Percentiles rank a stretch among this genome's conserved stretches.
Evolutionary conservation across 2,888 invertebrate species (phyloP).

Genomic region (Gastracanthus pulcherrimus): DNA sequence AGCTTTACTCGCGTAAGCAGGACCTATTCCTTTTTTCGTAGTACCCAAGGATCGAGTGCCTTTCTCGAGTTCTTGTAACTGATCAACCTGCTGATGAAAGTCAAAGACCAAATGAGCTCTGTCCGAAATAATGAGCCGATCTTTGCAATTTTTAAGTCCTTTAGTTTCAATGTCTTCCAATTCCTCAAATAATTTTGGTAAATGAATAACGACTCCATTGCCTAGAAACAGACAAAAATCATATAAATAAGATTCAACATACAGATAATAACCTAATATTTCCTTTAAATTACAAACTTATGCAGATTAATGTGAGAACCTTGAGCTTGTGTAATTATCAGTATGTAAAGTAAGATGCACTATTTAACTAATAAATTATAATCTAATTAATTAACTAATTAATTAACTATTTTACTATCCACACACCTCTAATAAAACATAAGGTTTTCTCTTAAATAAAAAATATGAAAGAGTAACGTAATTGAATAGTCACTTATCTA

Average conservation of each 20-base stretch:
- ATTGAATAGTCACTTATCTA: too few relatives aligned
- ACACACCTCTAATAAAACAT: too few relatives aligned
- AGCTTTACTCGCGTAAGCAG: constrained; percentile 97
- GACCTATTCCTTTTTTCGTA: constrained; percentile 99
- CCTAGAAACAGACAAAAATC: constrained; percentile 80
- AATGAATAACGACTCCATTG: constrained; percentile 98
- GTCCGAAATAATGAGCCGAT: constrained; percentile 94
- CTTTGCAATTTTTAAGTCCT: constrained; percentile 89
- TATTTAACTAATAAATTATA: background rate
- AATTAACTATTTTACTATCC: too few relatives aligned
- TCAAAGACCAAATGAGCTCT: constrained; percentile 97
- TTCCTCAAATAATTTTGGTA: constrained; percentile 97
- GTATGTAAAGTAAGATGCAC: background rate
- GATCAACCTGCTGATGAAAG: constrained; percentile 95
- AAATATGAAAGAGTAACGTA: too few relatives aligned
- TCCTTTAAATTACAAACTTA: background rate
- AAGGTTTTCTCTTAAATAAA: too few relatives aligned
- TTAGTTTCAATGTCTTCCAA: constrained; percentile 94
- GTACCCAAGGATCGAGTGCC: constrained; percentile 96
- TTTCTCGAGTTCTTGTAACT: constrained; percentile 91
- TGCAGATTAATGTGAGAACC: background rate
- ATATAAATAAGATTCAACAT: constrained; percentile 50
- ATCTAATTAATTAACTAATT: too few relatives aligned
- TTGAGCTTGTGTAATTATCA: background rate
- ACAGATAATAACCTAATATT: constrained; percentile 37